Percentiles rank a stretch among this genome's conserved stretches.
These are phyloP conservation scores for Gastrophryne carolinensis DNA, from an alignment of 2,797 vertebrate species.

Conservation along the genomic window DNA sequence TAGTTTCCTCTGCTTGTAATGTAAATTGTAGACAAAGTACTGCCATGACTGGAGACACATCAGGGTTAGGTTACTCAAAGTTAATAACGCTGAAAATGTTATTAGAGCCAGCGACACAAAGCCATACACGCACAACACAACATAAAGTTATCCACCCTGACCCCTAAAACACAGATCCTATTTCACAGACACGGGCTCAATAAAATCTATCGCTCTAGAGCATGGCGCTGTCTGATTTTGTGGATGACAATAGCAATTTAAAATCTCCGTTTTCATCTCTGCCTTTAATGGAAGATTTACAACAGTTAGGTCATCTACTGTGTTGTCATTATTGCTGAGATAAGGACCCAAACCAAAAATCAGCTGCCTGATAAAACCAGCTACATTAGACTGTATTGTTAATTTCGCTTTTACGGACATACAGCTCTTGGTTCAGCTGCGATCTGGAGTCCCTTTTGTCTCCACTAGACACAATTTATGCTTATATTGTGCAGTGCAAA, in stretches of 20 bases:
- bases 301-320: slow-evolving; percentile 36
- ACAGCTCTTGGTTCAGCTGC: slow-evolving; percentile 1
- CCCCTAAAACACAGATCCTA: slow-evolving; percentile 4
- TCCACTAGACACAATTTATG: slow-evolving; percentile 2
- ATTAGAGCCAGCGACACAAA: not conserved
- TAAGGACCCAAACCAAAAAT: slow-evolving; percentile 23
- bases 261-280: slow-evolving; percentile 28
- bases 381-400: slow-evolving; percentile 14
- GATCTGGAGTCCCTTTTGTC: slow-evolving; percentile 8
- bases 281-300: slow-evolving; percentile 37
- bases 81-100: not conserved
- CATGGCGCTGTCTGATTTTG: slow-evolving; percentile 10
- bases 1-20: not conserved
- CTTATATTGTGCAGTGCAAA: not conserved
- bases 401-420: slow-evolving; percentile 21
- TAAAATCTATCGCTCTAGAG: not conserved
- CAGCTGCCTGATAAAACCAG: slow-evolving; percentile 19
- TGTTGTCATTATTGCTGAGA: slow-evolving; percentile 24
- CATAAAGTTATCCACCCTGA: not conserved
- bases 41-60: not conserved
- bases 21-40: not conserved
- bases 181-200: slow-evolving; percentile 14
- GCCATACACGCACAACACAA: not conserved
- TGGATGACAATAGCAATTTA: slow-evolving; percentile 18
- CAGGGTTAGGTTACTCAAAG: not conserved